Conservation (phyloP, 1,140 invertebrate genomes). For the Pachypeltis micranthus region DNA sequence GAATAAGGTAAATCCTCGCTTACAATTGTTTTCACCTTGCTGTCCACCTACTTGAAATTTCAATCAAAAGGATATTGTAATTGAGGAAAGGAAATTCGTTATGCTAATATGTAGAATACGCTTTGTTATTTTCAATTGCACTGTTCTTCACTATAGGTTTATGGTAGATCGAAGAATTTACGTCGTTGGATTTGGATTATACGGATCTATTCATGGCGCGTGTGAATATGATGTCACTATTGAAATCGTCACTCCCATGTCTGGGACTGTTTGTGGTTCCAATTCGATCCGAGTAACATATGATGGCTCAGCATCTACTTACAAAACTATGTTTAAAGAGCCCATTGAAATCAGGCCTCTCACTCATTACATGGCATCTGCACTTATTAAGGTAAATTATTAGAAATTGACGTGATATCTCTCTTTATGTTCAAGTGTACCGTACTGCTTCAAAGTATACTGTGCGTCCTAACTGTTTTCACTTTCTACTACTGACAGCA, state of each 20-base stretch:
- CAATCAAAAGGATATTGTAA: no score
- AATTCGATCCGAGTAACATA: constrained; percentile 67
- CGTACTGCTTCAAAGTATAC: no score
- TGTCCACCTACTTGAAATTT: no score
- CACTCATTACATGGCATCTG: constrained; percentile 70
- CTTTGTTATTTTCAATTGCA: not conserved
- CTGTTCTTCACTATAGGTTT: constrained; percentile 44
- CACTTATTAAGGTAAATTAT: constrained; percentile 65
- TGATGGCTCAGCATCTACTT: constrained; percentile 70
- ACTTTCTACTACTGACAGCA: no score
- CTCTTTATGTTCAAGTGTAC: no score
- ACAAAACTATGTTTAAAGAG: constrained; percentile 80
- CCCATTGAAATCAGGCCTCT: constrained; percentile 72
- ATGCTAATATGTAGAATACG: no score
- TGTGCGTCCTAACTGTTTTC: no score
- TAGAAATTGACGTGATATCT: no score
- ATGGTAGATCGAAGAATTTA: constrained; percentile 71
- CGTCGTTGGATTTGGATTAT: constrained; percentile 77
- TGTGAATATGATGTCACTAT: constrained; percentile 66
- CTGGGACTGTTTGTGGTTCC: constrained; percentile 61
- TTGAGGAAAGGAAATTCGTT: not conserved
- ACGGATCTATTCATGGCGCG: constrained; percentile 67
- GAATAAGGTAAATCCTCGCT: constrained; percentile 61
- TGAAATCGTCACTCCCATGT: constrained; percentile 63
- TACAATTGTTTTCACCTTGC: no score